Conservation (phyloP, 2,888 invertebrate genomes). For the Vandiemenella viatica region DNA sequence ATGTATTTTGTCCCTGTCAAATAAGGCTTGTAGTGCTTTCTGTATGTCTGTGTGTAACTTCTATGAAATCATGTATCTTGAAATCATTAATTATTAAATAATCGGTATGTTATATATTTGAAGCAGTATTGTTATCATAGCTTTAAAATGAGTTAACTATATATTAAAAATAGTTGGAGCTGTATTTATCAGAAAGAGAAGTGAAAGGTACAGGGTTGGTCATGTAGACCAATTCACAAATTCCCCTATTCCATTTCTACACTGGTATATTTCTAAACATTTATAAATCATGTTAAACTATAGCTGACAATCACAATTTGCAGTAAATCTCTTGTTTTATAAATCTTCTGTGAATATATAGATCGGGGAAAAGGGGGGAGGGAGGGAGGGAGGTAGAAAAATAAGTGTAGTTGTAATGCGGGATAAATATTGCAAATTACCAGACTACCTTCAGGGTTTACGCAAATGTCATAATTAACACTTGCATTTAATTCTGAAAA, state of each 20-base stretch:
- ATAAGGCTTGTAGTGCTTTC: too few relatives aligned
- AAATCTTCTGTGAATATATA: slow-evolving; percentile 1
- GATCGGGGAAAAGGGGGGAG: too few relatives aligned
- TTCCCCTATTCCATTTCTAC: slow-evolving; percentile 13
- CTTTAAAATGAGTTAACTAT: slow-evolving; percentile 17
- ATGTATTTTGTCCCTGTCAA: too few relatives aligned
- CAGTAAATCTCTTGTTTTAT: slow-evolving; percentile 10
- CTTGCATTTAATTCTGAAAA: too few relatives aligned
- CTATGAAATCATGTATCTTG: slow-evolving; percentile 5
- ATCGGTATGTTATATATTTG: slow-evolving; percentile 14
- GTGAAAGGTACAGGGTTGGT: slow-evolving; percentile 10
- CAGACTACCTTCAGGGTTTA: slow-evolving; percentile 7
- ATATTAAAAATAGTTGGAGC: slow-evolving; percentile 9
- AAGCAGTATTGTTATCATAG: slow-evolving; percentile 18
- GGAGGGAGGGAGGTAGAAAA: too few relatives aligned
- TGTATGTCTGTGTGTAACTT: background rate
- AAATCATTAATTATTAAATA: slow-evolving; percentile 9
- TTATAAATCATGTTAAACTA: slow-evolving; percentile 13
- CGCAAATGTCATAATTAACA: background rate
- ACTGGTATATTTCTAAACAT: slow-evolving; percentile 14
- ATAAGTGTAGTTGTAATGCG: background rate
- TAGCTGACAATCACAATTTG: slow-evolving; percentile 16
- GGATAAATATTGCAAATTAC: slow-evolving; percentile 10
- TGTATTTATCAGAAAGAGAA: slow-evolving; percentile 5
- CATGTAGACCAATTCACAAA: slow-evolving; percentile 10